Evolutionary conservation across 2,888 invertebrate genomes (phyloP).

Genomic region (Bombyx huttoni): DNA sequence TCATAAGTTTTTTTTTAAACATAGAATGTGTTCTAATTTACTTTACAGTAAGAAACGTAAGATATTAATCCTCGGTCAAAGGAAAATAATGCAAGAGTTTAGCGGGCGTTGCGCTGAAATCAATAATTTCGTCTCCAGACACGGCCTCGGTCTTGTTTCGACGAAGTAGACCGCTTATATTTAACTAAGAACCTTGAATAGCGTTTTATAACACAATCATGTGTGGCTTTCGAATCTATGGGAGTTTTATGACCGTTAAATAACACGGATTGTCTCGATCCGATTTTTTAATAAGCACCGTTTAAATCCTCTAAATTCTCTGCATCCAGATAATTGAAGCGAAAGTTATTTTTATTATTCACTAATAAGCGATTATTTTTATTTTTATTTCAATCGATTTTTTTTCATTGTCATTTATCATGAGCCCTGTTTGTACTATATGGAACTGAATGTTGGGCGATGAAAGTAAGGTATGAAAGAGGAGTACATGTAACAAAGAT

Average conservation of each 20-base stretch:
- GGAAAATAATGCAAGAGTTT: constrained; percentile 52
- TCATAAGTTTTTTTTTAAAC: no score
- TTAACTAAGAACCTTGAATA: neutral
- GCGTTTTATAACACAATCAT: neutral
- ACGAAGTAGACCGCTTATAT: neutral
- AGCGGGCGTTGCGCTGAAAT: constrained; percentile 46
- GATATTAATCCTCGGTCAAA: constrained; percentile 18
- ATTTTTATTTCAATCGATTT: no score
- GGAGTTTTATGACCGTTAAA: neutral
- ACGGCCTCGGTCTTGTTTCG: constrained; percentile 5
- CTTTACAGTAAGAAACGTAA: no score
- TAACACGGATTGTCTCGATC: neutral
- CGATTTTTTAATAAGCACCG: neutral
- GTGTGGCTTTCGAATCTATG: neutral
- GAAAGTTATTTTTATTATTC: no score
- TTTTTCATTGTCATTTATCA: no score
- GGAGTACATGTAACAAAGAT: no score
- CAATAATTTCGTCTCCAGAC: constrained; percentile 55
- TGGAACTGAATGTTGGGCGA: no score
- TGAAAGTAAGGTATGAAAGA: no score
- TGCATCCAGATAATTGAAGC: no score
- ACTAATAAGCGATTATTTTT: no score
- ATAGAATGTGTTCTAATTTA: no score
- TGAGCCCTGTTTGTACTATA: no score
- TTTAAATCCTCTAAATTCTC: neutral